Evolutionary conservation across 1,140 invertebrate genomes (phyloP).

Genomic region (Drosophila lini): DNA sequence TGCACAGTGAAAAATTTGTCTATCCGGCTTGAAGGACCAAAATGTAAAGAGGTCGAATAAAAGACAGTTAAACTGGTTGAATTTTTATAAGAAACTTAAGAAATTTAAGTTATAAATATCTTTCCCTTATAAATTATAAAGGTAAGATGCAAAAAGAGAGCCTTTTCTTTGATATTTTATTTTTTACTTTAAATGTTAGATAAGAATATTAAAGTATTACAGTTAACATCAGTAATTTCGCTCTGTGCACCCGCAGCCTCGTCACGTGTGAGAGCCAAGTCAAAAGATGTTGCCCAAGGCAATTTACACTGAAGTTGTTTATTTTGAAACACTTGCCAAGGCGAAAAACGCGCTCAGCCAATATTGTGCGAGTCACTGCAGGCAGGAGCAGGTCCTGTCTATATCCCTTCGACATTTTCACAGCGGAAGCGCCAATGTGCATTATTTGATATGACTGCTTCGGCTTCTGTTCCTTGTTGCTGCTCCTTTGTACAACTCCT

Average conservation of each 20-base stretch:
- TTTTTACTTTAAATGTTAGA: too few species aligned
- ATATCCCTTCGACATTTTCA: constrained; percentile 51
- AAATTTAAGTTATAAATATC: too few species aligned
- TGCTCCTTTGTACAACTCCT: constrained; percentile 11
- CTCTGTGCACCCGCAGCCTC: constrained; percentile 4
- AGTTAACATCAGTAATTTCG: background rate
- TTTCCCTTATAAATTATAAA: too few species aligned
- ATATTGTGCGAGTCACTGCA: constrained; percentile 47
- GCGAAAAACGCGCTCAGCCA: constrained; percentile 48
- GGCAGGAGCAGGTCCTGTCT: constrained; percentile 8
- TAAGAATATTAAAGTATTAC: too few species aligned
- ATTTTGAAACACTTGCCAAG: constrained; percentile 75
- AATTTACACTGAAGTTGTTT: constrained; percentile 81
- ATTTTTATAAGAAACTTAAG: background rate
- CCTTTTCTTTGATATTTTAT: too few species aligned
- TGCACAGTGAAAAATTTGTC: background rate
- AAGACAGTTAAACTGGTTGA: background rate
- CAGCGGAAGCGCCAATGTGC: constrained; percentile 74
- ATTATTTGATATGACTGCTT: constrained; percentile 67
- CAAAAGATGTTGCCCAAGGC: constrained; percentile 55
- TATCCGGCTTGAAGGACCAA: background rate
- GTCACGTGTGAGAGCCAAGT: constrained; percentile 46
- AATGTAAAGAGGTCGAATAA: too few species aligned
- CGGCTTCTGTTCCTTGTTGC: constrained; percentile 26
- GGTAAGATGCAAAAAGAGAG: too few species aligned